Percentiles rank a stretch among this genome's conserved stretches.
These are phyloP conservation scores for Chunga burmeisteri DNA, from an alignment of 2,113 vertebrate genomes.

Conservation along the genomic window DNA sequence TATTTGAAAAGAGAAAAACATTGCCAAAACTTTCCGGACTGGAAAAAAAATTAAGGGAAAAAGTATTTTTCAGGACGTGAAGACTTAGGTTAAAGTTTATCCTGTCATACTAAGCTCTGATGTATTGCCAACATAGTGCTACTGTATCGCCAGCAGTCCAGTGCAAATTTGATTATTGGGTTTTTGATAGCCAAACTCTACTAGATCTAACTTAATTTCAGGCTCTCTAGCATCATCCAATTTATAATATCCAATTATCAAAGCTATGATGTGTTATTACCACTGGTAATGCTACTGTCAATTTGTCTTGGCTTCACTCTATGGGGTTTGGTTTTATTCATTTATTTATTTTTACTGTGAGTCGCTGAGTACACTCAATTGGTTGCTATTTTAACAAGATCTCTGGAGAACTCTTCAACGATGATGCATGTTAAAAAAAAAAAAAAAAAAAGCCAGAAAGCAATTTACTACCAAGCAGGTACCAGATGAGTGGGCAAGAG, in stretches of 20 bases:
- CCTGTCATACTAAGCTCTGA: neutral
- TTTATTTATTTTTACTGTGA: slow-evolving; percentile 47
- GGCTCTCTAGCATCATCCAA: slow-evolving; percentile 37
- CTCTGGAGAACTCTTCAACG: slow-evolving; percentile 61
- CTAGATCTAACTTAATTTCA: slow-evolving; percentile 56
- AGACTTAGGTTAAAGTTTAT: neutral
- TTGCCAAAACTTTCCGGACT: neutral
- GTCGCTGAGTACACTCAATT: slow-evolving; percentile 38
- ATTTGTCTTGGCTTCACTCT: slow-evolving; percentile 47
- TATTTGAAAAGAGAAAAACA: neutral
- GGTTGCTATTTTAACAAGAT: slow-evolving; percentile 75
- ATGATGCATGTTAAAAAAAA: slow-evolving; percentile 17
- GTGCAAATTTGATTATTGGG: slow-evolving; percentile 10
- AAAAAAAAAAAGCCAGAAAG: slow-evolving; percentile 31
- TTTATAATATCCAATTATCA: slow-evolving; percentile 64
- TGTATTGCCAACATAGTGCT: neutral
- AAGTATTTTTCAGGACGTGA: neutral
- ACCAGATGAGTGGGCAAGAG: neutral
- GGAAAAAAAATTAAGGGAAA: accelerated
- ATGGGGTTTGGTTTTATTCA: neutral
- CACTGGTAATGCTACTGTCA: neutral
- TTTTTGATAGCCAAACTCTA: slow-evolving; percentile 31
- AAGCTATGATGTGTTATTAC: slow-evolving; percentile 49
- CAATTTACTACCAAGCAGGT: slow-evolving; percentile 5
- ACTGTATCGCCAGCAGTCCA: neutral